phyloP scores from a whole-genome alignment of 2,113 vertebrate genomes.

The Hyla sarda region DNA sequence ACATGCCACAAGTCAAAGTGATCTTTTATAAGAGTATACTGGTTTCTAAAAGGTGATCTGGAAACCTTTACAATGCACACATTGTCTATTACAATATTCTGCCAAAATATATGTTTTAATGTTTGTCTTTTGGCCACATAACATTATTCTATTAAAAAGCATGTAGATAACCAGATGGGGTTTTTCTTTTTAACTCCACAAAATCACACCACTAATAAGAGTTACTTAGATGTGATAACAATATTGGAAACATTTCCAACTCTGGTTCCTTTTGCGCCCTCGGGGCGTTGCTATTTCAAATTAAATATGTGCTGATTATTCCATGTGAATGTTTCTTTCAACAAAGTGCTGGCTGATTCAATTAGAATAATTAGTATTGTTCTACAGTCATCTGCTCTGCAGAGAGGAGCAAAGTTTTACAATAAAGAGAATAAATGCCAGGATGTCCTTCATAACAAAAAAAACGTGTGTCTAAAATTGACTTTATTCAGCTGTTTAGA shows the following conservation, averaged over 20 bases:
- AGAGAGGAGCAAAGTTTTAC: neutral
- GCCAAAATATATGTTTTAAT: neutral
- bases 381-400: neutral
- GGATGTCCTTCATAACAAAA: neutral
- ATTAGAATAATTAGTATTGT: slow-evolving; percentile 56
- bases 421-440: neutral
- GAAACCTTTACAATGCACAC: neutral
- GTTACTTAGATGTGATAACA: slow-evolving; percentile 37
- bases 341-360: slow-evolving; percentile 48
- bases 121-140: neutral
- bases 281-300: slow-evolving; percentile 15
- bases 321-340: slow-evolving; percentile 49
- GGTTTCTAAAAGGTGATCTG: neutral
- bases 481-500: neutral
- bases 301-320: slow-evolving; percentile 49
- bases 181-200: slow-evolving; percentile 17
- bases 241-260: slow-evolving; percentile 27
- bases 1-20: too few relatives aligned
- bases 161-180: slow-evolving; percentile 11
- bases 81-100: neutral
- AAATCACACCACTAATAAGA: slow-evolving; percentile 1
- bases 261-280: slow-evolving; percentile 3
- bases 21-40: too few relatives aligned
- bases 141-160: slow-evolving; percentile 4
- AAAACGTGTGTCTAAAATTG: neutral